These are phyloP conservation scores for Luidia sarsii DNA, from an alignment of 53 echinoderm and acorn worm genomes.

Conservation along the genomic window DNA sequence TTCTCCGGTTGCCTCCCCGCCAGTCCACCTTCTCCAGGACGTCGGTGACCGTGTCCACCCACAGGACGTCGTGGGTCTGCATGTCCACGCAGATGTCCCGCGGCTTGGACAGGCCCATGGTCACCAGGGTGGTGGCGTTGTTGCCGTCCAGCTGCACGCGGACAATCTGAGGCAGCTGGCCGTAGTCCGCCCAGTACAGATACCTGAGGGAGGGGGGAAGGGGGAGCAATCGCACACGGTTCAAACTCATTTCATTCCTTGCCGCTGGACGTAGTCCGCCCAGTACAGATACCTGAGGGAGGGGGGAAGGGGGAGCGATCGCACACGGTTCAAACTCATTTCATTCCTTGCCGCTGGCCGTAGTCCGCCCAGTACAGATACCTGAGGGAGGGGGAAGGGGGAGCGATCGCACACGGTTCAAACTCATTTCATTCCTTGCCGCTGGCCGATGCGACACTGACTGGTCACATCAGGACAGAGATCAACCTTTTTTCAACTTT, in stretches of 20 bases:
- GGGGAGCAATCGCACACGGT: neutral
- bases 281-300: conserved; percentile 71
- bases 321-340: too few relatives aligned
- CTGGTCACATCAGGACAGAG: too few relatives aligned
- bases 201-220: conserved; percentile 45
- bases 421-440: too few relatives aligned
- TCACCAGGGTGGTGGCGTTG: conserved; percentile 53
- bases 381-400: conserved; percentile 10
- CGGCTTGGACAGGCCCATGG: conserved; percentile 24
- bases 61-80: conserved; percentile 64
- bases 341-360: conserved; percentile 51
- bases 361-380: conserved; percentile 79
- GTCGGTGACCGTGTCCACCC: conserved; percentile 56
- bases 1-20: conserved; percentile 63
- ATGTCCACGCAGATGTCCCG: conserved; percentile 63
- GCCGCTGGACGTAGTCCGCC: conserved; percentile 61
- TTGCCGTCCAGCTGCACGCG: conserved; percentile 51
- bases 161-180: conserved; percentile 55
- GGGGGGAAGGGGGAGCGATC: neutral
- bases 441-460: too few relatives aligned
- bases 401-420: too few relatives aligned
- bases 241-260: too few relatives aligned
- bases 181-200: conserved; percentile 76
- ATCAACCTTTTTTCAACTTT: too few relatives aligned
- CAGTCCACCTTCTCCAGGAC: conserved; percentile 68